Conservation (phyloP, 2,797 vertebrate species). For the Characodon lateralis region DNA sequence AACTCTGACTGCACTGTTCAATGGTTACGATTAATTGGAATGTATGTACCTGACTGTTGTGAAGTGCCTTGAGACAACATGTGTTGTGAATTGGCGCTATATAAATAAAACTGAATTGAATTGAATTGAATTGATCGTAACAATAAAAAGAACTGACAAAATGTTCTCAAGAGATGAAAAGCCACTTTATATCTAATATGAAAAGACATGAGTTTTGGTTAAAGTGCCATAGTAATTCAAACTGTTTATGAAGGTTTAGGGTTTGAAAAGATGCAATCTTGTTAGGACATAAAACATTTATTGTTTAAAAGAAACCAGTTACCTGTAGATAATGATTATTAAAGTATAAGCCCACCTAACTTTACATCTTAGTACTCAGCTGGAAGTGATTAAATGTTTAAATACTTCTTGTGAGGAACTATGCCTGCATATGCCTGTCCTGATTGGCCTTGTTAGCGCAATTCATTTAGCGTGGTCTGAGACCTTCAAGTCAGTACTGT, state of each 20-base stretch:
- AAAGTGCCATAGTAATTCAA: not conserved
- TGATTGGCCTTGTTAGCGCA: conserved; percentile 1
- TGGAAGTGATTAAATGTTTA: not conserved
- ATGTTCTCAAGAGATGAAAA: not conserved
- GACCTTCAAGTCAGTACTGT: not conserved
- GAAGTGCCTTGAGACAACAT: too few relatives aligned
- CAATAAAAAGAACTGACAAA: not conserved
- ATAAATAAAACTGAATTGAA: too few relatives aligned
- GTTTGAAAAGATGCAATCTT: not conserved
- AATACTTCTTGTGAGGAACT: not conserved
- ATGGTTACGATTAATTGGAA: too few relatives aligned
- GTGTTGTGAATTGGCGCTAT: too few relatives aligned
- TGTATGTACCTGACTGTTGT: too few relatives aligned
- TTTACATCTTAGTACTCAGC: not conserved
- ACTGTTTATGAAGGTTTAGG: not conserved
- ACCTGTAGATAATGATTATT: not conserved
- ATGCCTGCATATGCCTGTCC: not conserved
- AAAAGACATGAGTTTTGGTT: not conserved
- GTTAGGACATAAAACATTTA: not conserved
- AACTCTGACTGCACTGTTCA: too few relatives aligned
- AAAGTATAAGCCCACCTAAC: not conserved
- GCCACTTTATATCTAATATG: not conserved
- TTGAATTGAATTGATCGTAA: too few relatives aligned
- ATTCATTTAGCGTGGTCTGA: not conserved
- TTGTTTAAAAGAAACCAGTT: not conserved